A percentile compares a stretch with the other conserved stretches of the same genome.
Conservation (phyloP, 2,797 vertebrate genomes). For the Enteromius radiatus region DNA sequence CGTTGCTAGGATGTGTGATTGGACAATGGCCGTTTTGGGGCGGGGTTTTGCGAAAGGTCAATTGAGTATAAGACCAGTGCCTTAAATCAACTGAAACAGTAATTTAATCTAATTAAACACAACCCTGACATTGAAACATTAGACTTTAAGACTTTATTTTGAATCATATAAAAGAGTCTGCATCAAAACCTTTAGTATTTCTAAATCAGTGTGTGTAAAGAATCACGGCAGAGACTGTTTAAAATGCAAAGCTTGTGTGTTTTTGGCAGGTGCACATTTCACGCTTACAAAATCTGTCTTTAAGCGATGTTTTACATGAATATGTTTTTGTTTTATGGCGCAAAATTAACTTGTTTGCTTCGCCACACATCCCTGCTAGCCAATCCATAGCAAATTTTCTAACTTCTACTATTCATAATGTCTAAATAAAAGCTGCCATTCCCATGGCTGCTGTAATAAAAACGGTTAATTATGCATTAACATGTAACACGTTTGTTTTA, state of each 20-base stretch:
- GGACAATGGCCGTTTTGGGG: too few relatives aligned
- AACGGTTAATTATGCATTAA: conserved; percentile 10
- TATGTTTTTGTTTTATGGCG: conserved; percentile 17
- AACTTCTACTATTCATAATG: background rate
- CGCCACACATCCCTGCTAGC: background rate
- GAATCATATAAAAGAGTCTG: background rate
- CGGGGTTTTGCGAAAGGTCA: too few relatives aligned
- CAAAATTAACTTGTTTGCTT: conserved; percentile 22
- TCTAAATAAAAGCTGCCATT: conserved; percentile 30
- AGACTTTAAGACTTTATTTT: background rate
- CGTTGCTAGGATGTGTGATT: too few relatives aligned
- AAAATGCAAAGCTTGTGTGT: background rate
- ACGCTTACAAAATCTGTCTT: conserved; percentile 3
- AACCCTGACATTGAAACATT: background rate
- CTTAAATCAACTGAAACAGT: background rate
- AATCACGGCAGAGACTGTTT: background rate
- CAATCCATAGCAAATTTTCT: conserved; percentile 11
- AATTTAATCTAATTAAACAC: background rate
- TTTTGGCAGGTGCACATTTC: conserved; percentile 3
- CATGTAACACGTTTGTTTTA: conserved; percentile 5
- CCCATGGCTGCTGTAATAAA: background rate
- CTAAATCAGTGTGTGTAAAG: background rate
- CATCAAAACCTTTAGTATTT: background rate
- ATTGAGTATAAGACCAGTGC: too few relatives aligned
- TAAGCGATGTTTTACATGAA: conserved; percentile 4